A percentile compares a stretch with the other conserved stretches of the same genome.
Evolutionary conservation across 92 coral and sea anemone species (phyloP).

Genomic region (Meandrina meandrites): DNA sequence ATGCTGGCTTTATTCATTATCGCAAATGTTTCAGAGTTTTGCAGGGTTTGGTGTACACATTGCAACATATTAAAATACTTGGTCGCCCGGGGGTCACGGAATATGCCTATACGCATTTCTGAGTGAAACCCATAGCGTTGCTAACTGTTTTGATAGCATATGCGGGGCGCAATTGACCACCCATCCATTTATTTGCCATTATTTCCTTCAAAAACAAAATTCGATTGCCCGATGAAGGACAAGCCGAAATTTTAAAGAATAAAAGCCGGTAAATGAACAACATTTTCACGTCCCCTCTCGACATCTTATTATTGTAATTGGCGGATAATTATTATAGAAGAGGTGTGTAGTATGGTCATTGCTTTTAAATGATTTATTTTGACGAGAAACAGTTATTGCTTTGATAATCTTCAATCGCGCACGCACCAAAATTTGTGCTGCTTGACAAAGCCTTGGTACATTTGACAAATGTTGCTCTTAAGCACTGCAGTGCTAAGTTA

Average conservation of each 20-base stretch:
- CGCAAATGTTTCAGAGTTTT: neutral
- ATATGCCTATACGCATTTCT: conserved; percentile 14
- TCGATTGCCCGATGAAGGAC: neutral
- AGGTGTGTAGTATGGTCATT: neutral
- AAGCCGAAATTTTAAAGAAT: neutral
- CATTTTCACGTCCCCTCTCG: neutral
- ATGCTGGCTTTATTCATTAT: neutral
- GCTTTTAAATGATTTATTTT: neutral
- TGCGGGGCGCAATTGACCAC: neutral
- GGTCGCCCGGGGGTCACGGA: neutral
- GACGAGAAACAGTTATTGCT: neutral
- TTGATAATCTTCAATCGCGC: neutral
- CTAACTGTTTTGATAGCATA: conserved; percentile 17
- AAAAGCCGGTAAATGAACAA: neutral
- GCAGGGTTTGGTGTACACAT: neutral
- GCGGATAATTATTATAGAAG: neutral
- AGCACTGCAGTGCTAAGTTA: too few species aligned
- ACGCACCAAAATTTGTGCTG: too few species aligned
- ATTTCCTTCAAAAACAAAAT: conserved; percentile 11
- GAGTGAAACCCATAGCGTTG: neutral
- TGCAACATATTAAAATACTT: neutral
- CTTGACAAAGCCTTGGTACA: too few species aligned
- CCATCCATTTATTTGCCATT: neutral
- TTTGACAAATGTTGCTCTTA: too few species aligned
- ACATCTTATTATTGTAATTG: neutral